Evolutionary conservation across 2,797 vertebrate genomes (phyloP).

Genomic region (Staurois parvus): DNA sequence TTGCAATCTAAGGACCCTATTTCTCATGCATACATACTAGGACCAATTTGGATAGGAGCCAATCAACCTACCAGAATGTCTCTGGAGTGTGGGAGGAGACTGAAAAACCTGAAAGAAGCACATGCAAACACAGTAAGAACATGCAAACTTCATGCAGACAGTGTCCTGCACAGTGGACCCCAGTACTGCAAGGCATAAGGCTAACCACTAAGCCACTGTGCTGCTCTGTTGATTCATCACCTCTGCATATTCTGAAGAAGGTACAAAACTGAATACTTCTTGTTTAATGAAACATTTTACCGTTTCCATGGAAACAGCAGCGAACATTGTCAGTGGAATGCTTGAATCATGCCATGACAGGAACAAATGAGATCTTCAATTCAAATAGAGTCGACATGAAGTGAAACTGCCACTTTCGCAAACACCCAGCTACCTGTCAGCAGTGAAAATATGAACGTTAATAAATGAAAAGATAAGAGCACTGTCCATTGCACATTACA

Average conservation of each 20-base stretch:
- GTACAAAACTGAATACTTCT: neutral
- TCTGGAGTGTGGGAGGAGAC: no score
- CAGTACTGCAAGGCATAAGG: no score
- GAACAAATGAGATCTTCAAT: constrained; percentile 23
- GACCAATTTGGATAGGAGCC: no score
- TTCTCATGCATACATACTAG: no score
- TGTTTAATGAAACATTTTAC: neutral
- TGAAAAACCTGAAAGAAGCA: no score
- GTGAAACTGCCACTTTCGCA: neutral
- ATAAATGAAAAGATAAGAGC: neutral
- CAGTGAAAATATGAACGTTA: neutral
- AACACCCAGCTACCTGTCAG: neutral
- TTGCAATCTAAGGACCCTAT: no score
- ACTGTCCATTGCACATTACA: neutral
- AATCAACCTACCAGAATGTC: no score
- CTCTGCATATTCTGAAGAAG: neutral
- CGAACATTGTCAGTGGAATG: neutral
- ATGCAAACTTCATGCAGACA: no score
- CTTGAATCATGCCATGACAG: neutral
- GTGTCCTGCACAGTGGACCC: no score
- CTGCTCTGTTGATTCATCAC: neutral
- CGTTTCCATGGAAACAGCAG: constrained; percentile 33
- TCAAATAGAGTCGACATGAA: neutral
- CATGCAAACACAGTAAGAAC: no score
- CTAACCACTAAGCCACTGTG: no score